These are phyloP conservation scores for Petrocephalus zakoni DNA, from an alignment of 2,113 vertebrate species.

Conservation along the genomic window DNA sequence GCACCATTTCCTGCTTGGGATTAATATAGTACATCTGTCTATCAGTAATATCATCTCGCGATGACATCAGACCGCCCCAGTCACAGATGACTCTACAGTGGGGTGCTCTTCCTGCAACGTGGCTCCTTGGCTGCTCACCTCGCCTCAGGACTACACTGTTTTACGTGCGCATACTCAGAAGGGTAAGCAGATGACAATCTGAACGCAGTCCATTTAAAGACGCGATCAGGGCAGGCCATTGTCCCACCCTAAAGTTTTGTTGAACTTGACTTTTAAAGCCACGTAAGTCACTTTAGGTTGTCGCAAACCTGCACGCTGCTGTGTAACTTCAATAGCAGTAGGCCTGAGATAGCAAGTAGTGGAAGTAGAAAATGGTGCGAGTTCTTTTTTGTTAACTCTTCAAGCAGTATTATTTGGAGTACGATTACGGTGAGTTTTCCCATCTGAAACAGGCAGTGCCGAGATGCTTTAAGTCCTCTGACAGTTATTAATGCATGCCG, in stretches of 20 bases:
- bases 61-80: not conserved
- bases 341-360: not conserved
- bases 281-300: not conserved
- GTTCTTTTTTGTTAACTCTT: constrained; percentile 36
- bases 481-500: not conserved
- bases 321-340: not conserved
- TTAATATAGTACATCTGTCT: not conserved
- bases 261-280: not conserved
- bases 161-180: not conserved
- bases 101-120: not conserved
- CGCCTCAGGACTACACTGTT: not conserved
- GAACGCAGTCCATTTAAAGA: not conserved
- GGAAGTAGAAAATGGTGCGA: not conserved
- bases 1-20: not conserved
- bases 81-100: not conserved
- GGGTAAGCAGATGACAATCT: not conserved
- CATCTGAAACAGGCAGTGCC: not conserved
- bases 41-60: not conserved
- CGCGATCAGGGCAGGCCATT: not conserved
- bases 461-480: not conserved
- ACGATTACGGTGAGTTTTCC: constrained; percentile 10
- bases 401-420: constrained; percentile 51
- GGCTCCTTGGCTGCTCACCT: not conserved
- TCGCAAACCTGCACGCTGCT: not conserved
- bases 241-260: not conserved